Conservation (phyloP, 2,888 invertebrate species). For the Diarsia brunnea region DNA sequence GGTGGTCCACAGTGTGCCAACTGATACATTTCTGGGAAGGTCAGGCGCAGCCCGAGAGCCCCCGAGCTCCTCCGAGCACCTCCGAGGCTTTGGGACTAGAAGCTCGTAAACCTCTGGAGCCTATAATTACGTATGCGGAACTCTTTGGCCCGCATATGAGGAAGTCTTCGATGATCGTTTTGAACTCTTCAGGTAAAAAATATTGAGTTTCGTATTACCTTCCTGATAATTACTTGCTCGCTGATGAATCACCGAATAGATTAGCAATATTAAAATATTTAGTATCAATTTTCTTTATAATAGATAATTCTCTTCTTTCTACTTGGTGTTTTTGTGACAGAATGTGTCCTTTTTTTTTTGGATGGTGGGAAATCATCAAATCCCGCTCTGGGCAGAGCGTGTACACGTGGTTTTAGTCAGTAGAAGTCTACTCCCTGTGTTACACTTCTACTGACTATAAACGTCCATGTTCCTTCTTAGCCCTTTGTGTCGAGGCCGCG, state of each 20-base stretch:
- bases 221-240: not conserved
- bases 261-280: not conserved
- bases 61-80: constrained; percentile 46
- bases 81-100: constrained; percentile 76
- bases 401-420: too few species aligned
- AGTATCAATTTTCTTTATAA: too few species aligned
- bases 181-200: constrained; percentile 48
- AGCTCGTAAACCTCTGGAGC: constrained; percentile 76
- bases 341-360: too few species aligned
- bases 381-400: too few species aligned
- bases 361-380: too few species aligned
- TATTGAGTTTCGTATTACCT: constrained; percentile 17
- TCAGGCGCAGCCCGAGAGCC: constrained; percentile 72
- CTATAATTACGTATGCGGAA: constrained; percentile 65
- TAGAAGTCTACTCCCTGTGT: too few species aligned
- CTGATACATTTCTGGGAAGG: constrained; percentile 86
- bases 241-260: not conserved
- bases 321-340: not conserved
- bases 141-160: constrained; percentile 45
- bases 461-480: too few species aligned
- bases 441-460: too few species aligned
- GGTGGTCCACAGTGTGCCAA: constrained; percentile 82
- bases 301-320: not conserved
- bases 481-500: too few species aligned
- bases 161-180: constrained; percentile 47